phyloP scores from a whole-genome alignment of 1,140 invertebrate species.

The Drosophila nigrodunni region DNA sequence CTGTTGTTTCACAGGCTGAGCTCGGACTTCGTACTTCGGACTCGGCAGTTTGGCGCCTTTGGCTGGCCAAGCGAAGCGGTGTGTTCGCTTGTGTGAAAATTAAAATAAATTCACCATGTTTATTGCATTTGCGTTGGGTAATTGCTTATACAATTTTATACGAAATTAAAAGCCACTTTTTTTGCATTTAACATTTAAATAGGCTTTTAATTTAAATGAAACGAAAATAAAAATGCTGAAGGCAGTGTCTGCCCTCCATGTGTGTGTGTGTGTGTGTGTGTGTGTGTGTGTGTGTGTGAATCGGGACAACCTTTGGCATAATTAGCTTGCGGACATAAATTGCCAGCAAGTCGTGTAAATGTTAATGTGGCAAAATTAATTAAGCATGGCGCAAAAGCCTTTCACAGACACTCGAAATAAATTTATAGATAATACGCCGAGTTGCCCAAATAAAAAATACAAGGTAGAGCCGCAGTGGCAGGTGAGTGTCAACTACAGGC shows the following conservation, averaged over 20 bases:
- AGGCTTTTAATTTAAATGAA: slow-evolving; percentile 74
- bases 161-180: slow-evolving; percentile 71
- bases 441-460: slow-evolving; percentile 5
- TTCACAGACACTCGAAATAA: slow-evolving; percentile 27
- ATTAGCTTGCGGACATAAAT: slow-evolving; percentile 62
- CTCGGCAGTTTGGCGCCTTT: slow-evolving; percentile 13
- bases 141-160: slow-evolving; percentile 81
- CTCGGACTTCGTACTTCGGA: background rate
- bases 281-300: slow-evolving; percentile 31
- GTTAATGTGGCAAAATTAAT: slow-evolving; percentile 63
- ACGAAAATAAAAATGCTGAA: slow-evolving; percentile 41
- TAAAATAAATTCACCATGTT: slow-evolving; percentile 77
- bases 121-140: slow-evolving; percentile 77
- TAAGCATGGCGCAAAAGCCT: slow-evolving; percentile 39
- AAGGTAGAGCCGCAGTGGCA: background rate
- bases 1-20: slow-evolving; percentile 5
- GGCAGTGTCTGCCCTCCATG: slow-evolving; percentile 18
- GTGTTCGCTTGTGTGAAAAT: slow-evolving; percentile 52
- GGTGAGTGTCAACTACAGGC: slow-evolving; percentile 27
- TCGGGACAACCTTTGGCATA: slow-evolving; percentile 48
- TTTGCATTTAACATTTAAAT: slow-evolving; percentile 76
- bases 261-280: slow-evolving; percentile 31
- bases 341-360: slow-evolving; percentile 55
- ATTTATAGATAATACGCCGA: slow-evolving; percentile 33
- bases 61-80: background rate